phyloP scores from a whole-genome alignment of 2,888 invertebrate genomes.

The Chelonus formosanus region DNA sequence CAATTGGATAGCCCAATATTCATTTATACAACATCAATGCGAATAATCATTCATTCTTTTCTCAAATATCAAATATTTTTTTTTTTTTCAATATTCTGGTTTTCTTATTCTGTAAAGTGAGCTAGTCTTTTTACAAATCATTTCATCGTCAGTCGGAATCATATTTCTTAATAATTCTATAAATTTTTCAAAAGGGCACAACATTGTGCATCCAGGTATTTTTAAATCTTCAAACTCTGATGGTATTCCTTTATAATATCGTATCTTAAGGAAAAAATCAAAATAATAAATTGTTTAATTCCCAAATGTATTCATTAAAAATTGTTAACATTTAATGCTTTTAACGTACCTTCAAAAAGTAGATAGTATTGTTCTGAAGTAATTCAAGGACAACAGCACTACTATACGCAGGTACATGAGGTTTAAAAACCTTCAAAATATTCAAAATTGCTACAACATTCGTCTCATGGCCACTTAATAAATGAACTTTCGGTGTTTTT shows the following conservation, averaged over 20 bases:
- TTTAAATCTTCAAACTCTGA: constrained; percentile 60
- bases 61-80: too few relatives aligned
- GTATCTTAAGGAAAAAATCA: constrained; percentile 19
- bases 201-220: constrained; percentile 65
- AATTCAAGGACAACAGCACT: constrained; percentile 57
- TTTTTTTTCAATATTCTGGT: too few relatives aligned
- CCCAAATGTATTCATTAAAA: too few relatives aligned
- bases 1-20: too few relatives aligned
- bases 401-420: constrained; percentile 70
- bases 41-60: too few relatives aligned
- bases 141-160: constrained; percentile 33
- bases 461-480: constrained; percentile 73
- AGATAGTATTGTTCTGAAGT: constrained; percentile 55
- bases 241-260: constrained; percentile 65
- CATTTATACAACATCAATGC: too few relatives aligned
- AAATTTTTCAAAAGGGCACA: constrained; percentile 68
- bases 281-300: too few relatives aligned
- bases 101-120: background rate
- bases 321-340: too few relatives aligned
- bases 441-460: constrained; percentile 71
- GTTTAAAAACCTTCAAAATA: constrained; percentile 68
- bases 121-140: constrained; percentile 21
- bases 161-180: constrained; percentile 61
- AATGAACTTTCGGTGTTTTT: constrained; percentile 64
- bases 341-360: constrained; percentile 39